Evolutionary conservation across 1,140 invertebrate species (phyloP).

Genomic region (Microplitis demolitor): DNA sequence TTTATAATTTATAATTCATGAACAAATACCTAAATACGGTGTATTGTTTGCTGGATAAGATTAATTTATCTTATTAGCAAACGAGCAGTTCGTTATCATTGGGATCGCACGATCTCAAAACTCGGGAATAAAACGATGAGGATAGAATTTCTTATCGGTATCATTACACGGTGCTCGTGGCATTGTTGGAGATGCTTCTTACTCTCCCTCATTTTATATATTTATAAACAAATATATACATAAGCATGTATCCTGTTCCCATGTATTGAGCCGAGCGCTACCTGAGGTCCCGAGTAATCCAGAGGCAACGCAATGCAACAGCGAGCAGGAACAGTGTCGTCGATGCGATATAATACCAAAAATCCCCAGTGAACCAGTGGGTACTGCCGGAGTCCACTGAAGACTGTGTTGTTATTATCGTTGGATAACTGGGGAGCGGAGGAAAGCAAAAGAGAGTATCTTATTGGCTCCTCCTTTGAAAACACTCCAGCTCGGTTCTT

Average conservation of each 20-base stretch:
- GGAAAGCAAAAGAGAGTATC: not conserved
- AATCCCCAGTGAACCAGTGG: too few relatives aligned
- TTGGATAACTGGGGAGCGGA: not conserved
- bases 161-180: conserved; percentile 17
- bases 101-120: not conserved
- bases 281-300: not conserved
- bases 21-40: not conserved
- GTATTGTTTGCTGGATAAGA: not conserved
- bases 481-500: not conserved
- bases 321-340: not conserved
- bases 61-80: conserved; percentile 18
- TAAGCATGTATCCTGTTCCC: not conserved
- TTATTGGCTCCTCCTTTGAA: not conserved
- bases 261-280: not conserved
- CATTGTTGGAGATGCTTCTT: conserved; percentile 3
- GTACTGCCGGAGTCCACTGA: too few relatives aligned
- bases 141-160: conserved; percentile 23
- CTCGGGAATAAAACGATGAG: conserved; percentile 12
- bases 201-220: not conserved
- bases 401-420: too few relatives aligned
- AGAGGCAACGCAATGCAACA: not conserved
- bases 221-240: not conserved
- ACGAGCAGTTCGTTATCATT: conserved; percentile 16
- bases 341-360: too few relatives aligned
- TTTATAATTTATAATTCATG: not conserved